Base-by-base conservation (phyloP, 2,797 vertebrate species). In the Myioborus miniatus region DNA sequence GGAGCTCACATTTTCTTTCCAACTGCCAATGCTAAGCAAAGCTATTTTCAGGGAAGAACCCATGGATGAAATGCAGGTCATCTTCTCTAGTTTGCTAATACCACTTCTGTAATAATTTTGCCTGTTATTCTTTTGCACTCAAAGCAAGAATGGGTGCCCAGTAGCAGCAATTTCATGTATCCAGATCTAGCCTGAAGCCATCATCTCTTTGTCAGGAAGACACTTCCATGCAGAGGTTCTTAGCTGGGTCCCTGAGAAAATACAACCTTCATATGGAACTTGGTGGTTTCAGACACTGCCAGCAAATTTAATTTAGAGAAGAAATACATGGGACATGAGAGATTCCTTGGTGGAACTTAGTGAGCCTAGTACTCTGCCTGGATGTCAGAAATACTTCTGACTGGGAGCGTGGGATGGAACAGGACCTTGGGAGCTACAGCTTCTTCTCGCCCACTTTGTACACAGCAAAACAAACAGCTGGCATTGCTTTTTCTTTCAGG, bases 391-490 rank as follows among this genome's bases (percentile, higher is more conserved):
- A 34, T 27, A 17, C 26, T 50, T 24, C 49, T 85, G 82, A 7
- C 37, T 78, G 39, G 27, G 41, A 74, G 4, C 0, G 0, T 50
- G 24, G 81, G 41, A 46, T 49, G 15, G 27, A 84, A 27, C 1
- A 13, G 26, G 20, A 32, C n/a, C 8, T 65, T 18, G 2, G 5
- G 21, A 83, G 18, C 14, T 62, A 52, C 52, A 55, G 15, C 39
- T 27, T 15, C 17, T 74, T 72, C 58, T 91, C 52, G 50, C 30
- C 4, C 14, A 10, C 8, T 41, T 29, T 43, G 15, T 37, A 39
- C 13, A 8, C 22, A 93, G 52, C 41, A 82, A 74, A 92, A 37
- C n/a, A 60, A 56, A 36, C 14, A 69, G 10, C n/a, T 30, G 15
- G 20, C 22, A 29, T n/a, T 32, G 18, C 19, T 65, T 9, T 76